Conservation (phyloP, 2,113 vertebrate genomes). For the Gadus chalcogrammus region DNA sequence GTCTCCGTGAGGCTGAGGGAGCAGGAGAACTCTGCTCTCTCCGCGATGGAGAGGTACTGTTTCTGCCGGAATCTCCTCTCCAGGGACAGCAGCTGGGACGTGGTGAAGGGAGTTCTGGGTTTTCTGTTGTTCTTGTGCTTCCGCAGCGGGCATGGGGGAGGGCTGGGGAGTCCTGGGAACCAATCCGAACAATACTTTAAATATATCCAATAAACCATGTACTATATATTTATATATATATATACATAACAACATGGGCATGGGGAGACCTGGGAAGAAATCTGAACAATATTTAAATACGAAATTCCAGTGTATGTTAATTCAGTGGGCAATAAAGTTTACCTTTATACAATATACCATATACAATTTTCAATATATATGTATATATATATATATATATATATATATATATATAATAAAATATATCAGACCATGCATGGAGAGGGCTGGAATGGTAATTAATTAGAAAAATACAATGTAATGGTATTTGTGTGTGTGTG, state of each 20-base stretch:
- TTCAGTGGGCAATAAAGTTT: too few relatives aligned
- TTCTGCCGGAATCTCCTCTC: conserved; percentile 72
- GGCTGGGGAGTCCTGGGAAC: conserved; percentile 59
- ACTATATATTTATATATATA: too few relatives aligned
- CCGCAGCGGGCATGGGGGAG: conserved; percentile 47
- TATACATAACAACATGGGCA: too few relatives aligned
- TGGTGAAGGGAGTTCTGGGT: conserved; percentile 69
- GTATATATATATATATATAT: too few relatives aligned
- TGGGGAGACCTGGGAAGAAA: too few relatives aligned
- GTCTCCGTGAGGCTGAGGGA: conserved; percentile 70
- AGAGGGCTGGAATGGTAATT: too few relatives aligned
- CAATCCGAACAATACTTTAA: conserved; percentile 7
- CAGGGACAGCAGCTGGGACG: conserved; percentile 65
- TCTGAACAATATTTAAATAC: too few relatives aligned
- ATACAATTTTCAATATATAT: too few relatives aligned
- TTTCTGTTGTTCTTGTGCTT: conserved; percentile 74
- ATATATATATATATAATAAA: too few relatives aligned
- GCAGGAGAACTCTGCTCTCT: conserved; percentile 62
- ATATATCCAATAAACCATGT: not conserved
- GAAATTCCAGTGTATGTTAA: too few relatives aligned
- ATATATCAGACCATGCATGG: too few relatives aligned
- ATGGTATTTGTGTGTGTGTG: not conserved
- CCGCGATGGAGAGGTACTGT: conserved; percentile 66
- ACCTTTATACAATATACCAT: too few relatives aligned
- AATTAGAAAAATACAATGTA: not conserved